These are phyloP conservation scores for Premnoplex brunnescens DNA, from an alignment of 2,797 vertebrate species.

Conservation along the genomic window DNA sequence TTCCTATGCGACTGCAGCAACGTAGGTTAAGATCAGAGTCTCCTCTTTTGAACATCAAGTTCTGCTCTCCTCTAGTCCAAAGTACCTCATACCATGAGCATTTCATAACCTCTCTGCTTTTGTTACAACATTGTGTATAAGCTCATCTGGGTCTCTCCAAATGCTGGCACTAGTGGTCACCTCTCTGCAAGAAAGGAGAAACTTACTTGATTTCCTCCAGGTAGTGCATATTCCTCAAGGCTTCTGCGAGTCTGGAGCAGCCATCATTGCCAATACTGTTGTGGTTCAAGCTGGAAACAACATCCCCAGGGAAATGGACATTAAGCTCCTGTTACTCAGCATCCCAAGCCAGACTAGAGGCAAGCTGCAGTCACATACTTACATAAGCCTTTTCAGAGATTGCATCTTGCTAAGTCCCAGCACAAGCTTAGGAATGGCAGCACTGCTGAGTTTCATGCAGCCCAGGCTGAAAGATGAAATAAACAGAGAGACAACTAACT, in stretches of 20 bases:
- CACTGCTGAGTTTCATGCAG: conserved; percentile 67
- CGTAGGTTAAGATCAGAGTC: not conserved
- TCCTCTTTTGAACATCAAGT: not conserved
- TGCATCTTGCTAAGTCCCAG: conserved; percentile 64
- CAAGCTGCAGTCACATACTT: conserved; percentile 41
- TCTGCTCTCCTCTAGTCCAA: not conserved
- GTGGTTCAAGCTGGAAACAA: conserved; percentile 78
- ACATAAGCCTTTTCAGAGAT: conserved; percentile 80
- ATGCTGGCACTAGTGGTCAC: not conserved
- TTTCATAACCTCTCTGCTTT: not conserved
- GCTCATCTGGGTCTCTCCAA: not conserved
- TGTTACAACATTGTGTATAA: not conserved
- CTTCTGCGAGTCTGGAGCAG: conserved; percentile 61
- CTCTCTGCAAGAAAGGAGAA: not conserved
- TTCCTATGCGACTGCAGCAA: not conserved
- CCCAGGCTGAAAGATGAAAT: conserved; percentile 75
- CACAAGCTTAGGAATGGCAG: conserved; percentile 61
- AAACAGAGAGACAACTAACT: not conserved
- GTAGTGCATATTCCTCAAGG: conserved; percentile 65
- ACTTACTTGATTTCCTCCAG: conserved; percentile 83
- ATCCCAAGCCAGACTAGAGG: rapidly evolving
- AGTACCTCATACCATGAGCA: not conserved
- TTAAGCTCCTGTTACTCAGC: not conserved
- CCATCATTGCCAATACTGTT: not conserved
- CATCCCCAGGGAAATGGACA: not conserved